Evolutionary conservation across 1,140 invertebrate species (phyloP), one percentile per base, ranked within the genome.

Genomic region (Halesus radiatus): DNA sequence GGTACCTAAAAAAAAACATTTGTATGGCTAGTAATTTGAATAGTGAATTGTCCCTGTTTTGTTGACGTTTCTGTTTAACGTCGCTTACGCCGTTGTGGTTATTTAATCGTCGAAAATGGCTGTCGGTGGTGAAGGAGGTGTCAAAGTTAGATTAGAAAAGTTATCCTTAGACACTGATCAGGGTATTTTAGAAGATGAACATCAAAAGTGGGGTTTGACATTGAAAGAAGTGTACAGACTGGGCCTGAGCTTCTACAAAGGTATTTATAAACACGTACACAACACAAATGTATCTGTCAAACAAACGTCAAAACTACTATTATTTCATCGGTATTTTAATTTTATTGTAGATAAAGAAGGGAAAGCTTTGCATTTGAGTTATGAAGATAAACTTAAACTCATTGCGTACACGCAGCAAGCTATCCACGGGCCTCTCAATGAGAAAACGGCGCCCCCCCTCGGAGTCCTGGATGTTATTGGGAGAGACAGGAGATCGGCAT

Each of bases 401-500:
- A 94, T 98, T 13, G 98, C 97, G 2, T 96, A 96, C 84, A 97
- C 95, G 7, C 96, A 98, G 86, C 98, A 99, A 92, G 95, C 95
- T 6, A 92, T 91, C 8, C 93, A 97, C 89, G 98, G 98, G 6
- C 95, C 96, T 80, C 97, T 94, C 85, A 90, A 93, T 83, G 87
- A 92, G 53, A 93, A 94, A 79, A 95, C 94, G 80, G 93, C 94
- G 10, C 94, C 96, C 52, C 96, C 96, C 50, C 88, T 98, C 50
- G 98, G 98, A 52, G 96, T 98, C 1, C 89, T 99, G 22, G 98
- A 99, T 90, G 96, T 99, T 6, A 97, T 99, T 84, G 98, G 98
- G 0, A 94, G 93, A 86, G 97, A 99, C 87, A 91, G 98, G 79
- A 93, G 96, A 85, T 90, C 97, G 85, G 97, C 97, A 76, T 99